These are phyloP conservation scores for Eumaeus atala DNA, from an alignment of 1,140 invertebrate genomes.

Conservation along the genomic window DNA sequence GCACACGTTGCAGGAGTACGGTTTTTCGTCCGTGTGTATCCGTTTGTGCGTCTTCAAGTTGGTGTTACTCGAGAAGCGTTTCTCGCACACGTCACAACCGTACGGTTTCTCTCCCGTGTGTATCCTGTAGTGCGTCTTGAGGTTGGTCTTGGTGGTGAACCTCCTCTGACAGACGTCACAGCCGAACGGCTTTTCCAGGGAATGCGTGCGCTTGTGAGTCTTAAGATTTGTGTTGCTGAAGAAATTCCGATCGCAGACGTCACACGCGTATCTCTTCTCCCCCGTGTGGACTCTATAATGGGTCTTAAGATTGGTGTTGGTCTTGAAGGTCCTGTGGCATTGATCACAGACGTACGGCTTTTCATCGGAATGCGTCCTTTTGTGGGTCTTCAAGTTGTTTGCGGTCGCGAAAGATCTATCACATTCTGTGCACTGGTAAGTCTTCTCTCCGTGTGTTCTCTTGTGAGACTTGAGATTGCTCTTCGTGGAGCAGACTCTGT, in stretches of 20 bases:
- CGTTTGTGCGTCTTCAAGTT: slow-evolving; percentile 4
- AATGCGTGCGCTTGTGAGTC: slow-evolving; percentile 17
- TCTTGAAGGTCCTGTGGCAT: background rate
- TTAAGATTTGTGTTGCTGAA: slow-evolving; percentile 9
- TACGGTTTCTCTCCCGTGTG: slow-evolving; percentile 11
- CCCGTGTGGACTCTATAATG: slow-evolving; percentile 16
- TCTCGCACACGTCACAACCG: slow-evolving; percentile 6
- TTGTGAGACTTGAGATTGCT: background rate
- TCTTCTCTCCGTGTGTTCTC: background rate
- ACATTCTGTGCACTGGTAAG: background rate
- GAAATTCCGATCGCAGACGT: slow-evolving; percentile 13
- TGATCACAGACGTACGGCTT: background rate
- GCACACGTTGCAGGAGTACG: slow-evolving; percentile 11
- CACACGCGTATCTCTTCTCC: slow-evolving; percentile 13
- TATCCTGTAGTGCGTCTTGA: slow-evolving; percentile 11
- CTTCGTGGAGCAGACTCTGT: background rate
- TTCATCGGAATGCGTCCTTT: background rate
- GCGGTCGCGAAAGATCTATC: background rate
- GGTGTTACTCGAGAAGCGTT: slow-evolving; percentile 5
- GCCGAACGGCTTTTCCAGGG: slow-evolving; percentile 13
- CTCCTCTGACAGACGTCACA: slow-evolving; percentile 15
- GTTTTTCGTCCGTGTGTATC: slow-evolving; percentile 12
- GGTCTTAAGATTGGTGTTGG: slow-evolving; percentile 3
- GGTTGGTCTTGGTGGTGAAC: slow-evolving; percentile 7
- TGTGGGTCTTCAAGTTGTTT: background rate